Evolutionary conservation across 1,140 invertebrate species (phyloP).

Genomic region (Musca vetustissima): DNA sequence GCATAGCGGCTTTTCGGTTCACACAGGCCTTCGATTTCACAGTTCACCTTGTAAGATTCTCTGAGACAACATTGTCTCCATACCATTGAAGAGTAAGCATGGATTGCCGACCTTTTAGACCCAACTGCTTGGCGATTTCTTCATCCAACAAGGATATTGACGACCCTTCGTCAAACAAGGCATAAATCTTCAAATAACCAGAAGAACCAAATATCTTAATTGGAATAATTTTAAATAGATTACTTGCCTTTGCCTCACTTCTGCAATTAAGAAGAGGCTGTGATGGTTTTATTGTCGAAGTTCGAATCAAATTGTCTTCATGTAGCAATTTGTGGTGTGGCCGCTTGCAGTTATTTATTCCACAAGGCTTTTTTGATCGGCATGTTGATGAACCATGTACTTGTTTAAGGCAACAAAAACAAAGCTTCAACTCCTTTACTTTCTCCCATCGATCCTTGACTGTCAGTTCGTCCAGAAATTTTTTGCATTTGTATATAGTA

Average conservation of each 20-base stretch:
- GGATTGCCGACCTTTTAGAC: neutral
- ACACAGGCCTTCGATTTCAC: neutral
- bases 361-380: too few species aligned
- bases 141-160: conserved; percentile 3
- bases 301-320: neutral
- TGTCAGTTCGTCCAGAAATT: too few species aligned
- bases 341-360: too few species aligned
- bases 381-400: too few species aligned
- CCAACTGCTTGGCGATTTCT: neutral
- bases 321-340: neutral
- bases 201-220: neutral
- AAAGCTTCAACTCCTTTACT: too few species aligned
- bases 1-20: too few species aligned
- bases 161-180: too few species aligned
- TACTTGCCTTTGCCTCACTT: neutral
- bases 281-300: neutral
- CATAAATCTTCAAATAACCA: too few species aligned
- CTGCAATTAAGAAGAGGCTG: conserved; percentile 1
- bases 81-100: conserved; percentile 11
- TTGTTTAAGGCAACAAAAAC: too few species aligned
- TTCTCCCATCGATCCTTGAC: too few species aligned
- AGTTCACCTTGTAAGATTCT: neutral
- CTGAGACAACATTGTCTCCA: neutral
- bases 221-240: conserved; percentile 2
- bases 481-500: too few species aligned